Evolutionary conservation across 1,140 invertebrate species (phyloP).

Genomic region (Plodia interpunctella): DNA sequence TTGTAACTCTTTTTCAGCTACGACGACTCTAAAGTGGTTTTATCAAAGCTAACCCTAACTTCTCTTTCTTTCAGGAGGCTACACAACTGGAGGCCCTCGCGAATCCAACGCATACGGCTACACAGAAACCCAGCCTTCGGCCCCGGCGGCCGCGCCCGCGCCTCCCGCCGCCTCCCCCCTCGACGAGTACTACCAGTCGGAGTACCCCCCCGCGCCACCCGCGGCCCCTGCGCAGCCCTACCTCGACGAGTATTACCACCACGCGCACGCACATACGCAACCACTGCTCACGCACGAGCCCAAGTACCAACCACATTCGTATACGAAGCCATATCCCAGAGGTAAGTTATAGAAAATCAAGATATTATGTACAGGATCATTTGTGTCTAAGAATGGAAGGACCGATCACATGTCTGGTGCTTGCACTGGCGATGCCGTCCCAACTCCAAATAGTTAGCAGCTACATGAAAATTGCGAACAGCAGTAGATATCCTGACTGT

Average conservation of each 20-base stretch:
- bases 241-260: slow-evolving; percentile 68
- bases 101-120: slow-evolving; percentile 63
- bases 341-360: slow-evolving; percentile 60
- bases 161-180: slow-evolving; percentile 54
- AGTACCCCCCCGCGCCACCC: slow-evolving; percentile 52
- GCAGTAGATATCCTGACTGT: too few relatives aligned
- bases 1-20: too few relatives aligned
- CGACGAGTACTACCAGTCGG: slow-evolving; percentile 69
- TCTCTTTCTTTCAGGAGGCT: slow-evolving; percentile 58
- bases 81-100: slow-evolving; percentile 69
- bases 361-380: too few relatives aligned
- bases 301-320: slow-evolving; percentile 82
- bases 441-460: too few relatives aligned
- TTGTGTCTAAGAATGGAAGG: too few relatives aligned
- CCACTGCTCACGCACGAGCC: slow-evolving; percentile 80
- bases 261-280: slow-evolving; percentile 80
- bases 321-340: slow-evolving; percentile 83
- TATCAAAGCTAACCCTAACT: neutral
- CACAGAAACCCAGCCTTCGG: slow-evolving; percentile 52
- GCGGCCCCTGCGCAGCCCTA: slow-evolving; percentile 58
- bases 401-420: too few relatives aligned
- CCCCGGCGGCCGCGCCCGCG: slow-evolving; percentile 40
- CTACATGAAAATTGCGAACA: too few relatives aligned
- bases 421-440: too few relatives aligned
- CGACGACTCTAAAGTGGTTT: slow-evolving; percentile 9